Conservation (phyloP, 2,888 invertebrate genomes). For the Mythimna ferrago region DNA sequence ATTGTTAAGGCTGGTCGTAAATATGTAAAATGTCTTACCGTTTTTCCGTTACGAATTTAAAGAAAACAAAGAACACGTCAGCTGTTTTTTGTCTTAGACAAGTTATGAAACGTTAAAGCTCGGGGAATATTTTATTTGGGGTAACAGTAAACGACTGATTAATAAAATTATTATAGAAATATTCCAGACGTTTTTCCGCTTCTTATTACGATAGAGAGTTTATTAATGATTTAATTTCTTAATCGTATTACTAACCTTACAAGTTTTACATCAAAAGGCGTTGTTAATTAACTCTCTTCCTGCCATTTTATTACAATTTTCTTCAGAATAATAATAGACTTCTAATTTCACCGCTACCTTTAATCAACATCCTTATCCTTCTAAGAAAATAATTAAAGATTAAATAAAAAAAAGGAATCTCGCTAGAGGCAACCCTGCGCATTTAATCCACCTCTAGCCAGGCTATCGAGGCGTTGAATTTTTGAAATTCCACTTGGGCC, state of each 20-base stretch:
- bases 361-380: constrained; percentile 19
- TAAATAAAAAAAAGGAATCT: background rate
- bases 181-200: no score
- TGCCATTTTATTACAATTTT: constrained; percentile 5
- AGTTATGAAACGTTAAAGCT: constrained; percentile 4
- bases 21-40: constrained; percentile 35
- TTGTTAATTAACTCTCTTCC: constrained; percentile 8
- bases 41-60: constrained; percentile 20
- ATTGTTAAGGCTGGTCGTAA: constrained; percentile 42
- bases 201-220: no score
- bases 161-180: no score
- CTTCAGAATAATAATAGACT: constrained; percentile 24
- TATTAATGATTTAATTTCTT: background rate
- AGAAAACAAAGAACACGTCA: constrained; percentile 20
- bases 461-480: constrained; percentile 80
- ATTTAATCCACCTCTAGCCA: constrained; percentile 71
- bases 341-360: constrained; percentile 29
- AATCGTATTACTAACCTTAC: background rate
- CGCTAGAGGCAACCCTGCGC: constrained; percentile 70
- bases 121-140: background rate
- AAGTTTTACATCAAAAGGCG: background rate
- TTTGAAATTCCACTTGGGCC: constrained; percentile 79
- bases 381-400: constrained; percentile 2
- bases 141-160: background rate
- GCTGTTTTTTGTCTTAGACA: background rate